Evolutionary conservation across 2,797 vertebrate genomes (phyloP).

Genomic region (Hypotaenidia okinawae): DNA sequence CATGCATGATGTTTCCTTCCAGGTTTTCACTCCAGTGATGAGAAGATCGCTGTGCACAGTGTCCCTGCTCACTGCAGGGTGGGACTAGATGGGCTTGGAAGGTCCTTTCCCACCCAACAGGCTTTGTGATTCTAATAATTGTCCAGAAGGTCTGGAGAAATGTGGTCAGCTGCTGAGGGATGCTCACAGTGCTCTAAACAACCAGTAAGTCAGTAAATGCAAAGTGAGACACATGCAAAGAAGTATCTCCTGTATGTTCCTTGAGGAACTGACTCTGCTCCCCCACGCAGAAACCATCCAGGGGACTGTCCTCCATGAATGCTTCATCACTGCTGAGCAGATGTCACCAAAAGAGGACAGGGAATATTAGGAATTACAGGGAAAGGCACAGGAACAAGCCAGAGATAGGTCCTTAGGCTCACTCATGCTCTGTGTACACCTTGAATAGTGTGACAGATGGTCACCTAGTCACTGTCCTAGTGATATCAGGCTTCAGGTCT

Average conservation of each 20-base stretch:
- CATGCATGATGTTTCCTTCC: rapidly evolving
- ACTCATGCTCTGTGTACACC: rapidly evolving
- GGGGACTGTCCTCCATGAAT: background rate
- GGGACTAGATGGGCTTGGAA: too few relatives aligned
- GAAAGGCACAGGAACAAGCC: background rate
- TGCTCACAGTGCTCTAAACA: background rate
- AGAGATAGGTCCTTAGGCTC: background rate
- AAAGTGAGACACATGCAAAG: background rate
- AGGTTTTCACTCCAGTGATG: rapidly evolving
- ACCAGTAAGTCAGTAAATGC: background rate
- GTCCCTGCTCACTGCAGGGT: too few relatives aligned
- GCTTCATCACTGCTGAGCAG: background rate
- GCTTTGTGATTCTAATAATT: too few relatives aligned
- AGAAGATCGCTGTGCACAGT: rapidly evolving
- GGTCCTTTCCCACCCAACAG: too few relatives aligned
- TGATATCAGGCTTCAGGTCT: background rate
- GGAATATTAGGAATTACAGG: background rate
- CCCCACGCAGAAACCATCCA: background rate
- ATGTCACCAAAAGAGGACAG: background rate
- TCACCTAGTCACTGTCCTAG: background rate
- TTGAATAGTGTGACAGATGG: background rate
- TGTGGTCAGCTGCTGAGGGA: background rate
- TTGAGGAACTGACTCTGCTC: background rate
- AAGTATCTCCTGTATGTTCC: background rate
- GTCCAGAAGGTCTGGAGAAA: background rate